Evolutionary conservation across 2,113 vertebrate species (phyloP).

Genomic region (Cephalopterus ornatus): DNA sequence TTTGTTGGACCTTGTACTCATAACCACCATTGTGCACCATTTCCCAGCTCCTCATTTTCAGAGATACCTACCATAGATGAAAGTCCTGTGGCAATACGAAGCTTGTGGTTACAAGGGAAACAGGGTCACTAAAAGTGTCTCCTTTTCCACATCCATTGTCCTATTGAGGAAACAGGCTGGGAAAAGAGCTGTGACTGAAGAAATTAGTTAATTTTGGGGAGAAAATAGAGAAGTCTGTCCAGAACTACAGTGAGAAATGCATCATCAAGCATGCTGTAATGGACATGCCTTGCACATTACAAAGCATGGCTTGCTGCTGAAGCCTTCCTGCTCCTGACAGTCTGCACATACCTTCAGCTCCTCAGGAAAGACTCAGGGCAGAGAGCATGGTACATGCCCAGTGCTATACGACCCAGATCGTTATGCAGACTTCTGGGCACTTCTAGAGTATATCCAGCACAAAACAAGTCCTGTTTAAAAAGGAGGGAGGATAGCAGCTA

Average conservation of each 20-base stretch:
- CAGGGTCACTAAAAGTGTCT: not conserved
- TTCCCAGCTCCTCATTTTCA: not conserved
- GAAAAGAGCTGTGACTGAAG: not conserved
- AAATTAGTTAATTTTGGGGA: not conserved
- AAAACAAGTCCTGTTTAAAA: not conserved
- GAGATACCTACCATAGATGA: not conserved
- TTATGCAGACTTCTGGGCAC: accelerated
- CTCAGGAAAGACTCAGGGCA: not conserved
- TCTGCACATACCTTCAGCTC: not conserved
- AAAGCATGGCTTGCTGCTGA: not conserved
- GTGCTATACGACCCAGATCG: accelerated
- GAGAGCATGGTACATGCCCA: accelerated
- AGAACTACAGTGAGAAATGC: not conserved
- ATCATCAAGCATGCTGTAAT: accelerated
- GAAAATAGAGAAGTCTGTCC: not conserved
- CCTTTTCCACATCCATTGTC: not conserved
- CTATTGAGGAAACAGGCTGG: not conserved
- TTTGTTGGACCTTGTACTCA: not conserved
- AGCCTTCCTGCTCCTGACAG: not conserved
- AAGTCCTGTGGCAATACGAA: not conserved
- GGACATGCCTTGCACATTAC: not conserved
- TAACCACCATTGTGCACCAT: accelerated
- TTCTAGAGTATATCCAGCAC: not conserved
- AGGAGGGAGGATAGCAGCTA: not conserved
- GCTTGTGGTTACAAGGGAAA: not conserved